A percentile compares a stretch with the other conserved stretches of the same genome.
phyloP scores from a whole-genome alignment of 1,140 invertebrate genomes.

The Bombus picipes region DNA sequence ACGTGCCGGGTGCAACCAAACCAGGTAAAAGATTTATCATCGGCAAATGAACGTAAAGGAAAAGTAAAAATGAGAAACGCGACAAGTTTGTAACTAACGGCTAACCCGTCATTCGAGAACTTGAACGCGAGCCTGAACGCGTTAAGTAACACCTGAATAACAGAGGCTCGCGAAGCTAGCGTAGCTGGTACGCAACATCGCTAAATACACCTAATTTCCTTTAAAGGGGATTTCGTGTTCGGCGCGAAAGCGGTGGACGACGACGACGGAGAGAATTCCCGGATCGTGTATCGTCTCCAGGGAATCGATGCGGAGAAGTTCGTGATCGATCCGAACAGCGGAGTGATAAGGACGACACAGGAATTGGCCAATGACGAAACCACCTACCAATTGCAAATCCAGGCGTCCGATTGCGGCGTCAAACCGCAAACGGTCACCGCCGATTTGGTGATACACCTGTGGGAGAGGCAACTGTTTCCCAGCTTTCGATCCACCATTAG shows the following conservation, averaged over 20 bases:
- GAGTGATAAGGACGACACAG: slow-evolving; percentile 90
- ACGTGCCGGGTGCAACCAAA: slow-evolving; percentile 90
- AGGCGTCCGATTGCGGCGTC: slow-evolving; percentile 88
- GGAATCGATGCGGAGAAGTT: slow-evolving; percentile 91
- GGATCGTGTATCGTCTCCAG: slow-evolving; percentile 89
- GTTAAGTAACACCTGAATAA: slow-evolving; percentile 39
- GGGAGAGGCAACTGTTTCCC: slow-evolving; percentile 89
- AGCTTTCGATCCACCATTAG: slow-evolving; percentile 87
- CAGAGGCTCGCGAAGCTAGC: neutral
- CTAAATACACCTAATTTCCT: slow-evolving; percentile 1
- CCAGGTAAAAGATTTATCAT: slow-evolving; percentile 82
- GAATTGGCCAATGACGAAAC: slow-evolving; percentile 83
- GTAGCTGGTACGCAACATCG: neutral
- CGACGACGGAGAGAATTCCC: slow-evolving; percentile 91
- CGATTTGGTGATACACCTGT: slow-evolving; percentile 88
- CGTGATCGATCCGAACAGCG: slow-evolving; percentile 89
- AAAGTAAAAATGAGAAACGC: neutral
- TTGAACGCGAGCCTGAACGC: neutral
- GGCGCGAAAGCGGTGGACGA: slow-evolving; percentile 91
- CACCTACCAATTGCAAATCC: slow-evolving; percentile 89
- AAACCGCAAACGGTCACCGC: slow-evolving; percentile 86
- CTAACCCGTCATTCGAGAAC: neutral
- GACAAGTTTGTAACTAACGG: neutral
- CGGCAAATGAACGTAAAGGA: too few species aligned
- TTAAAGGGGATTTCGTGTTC: slow-evolving; percentile 90